These are phyloP conservation scores for Cylindroiulus punctatus DNA, from an alignment of 2,888 invertebrate genomes.

Conservation along the genomic window DNA sequence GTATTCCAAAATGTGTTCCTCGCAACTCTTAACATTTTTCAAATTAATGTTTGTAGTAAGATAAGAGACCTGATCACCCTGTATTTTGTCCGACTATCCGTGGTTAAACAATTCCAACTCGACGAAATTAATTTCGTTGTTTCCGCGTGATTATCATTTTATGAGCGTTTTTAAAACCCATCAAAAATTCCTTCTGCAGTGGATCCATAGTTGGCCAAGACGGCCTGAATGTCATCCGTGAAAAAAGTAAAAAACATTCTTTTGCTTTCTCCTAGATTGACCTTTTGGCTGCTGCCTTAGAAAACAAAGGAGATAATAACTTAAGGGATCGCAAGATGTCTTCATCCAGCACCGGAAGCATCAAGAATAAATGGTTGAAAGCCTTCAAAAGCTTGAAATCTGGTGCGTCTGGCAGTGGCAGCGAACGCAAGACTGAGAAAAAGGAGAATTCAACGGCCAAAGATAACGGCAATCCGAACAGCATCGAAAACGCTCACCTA, in stretches of 20 bases:
- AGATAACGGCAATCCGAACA: slow-evolving; percentile 61
- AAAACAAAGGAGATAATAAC: slow-evolving; percentile 64
- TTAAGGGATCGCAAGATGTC: slow-evolving; percentile 85
- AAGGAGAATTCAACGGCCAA: slow-evolving; percentile 44
- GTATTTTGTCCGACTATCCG: too few species aligned
- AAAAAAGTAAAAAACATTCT: not conserved
- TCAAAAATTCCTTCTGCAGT: too few species aligned
- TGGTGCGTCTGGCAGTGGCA: slow-evolving; percentile 56
- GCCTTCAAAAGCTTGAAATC: slow-evolving; percentile 91
- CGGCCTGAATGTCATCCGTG: not conserved
- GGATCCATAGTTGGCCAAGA: not conserved
- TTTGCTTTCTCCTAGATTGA: slow-evolving; percentile 56
- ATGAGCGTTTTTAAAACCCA: too few species aligned
- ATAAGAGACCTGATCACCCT: too few species aligned
- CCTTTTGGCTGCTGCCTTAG: slow-evolving; percentile 56
- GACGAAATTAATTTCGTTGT: too few species aligned
- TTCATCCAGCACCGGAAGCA: slow-evolving; percentile 71
- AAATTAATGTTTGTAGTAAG: too few species aligned
- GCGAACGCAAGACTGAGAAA: slow-evolving; percentile 49
- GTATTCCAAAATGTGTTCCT: too few species aligned
- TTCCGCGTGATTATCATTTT: too few species aligned
- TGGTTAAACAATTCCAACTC: too few species aligned
- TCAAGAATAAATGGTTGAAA: slow-evolving; percentile 98
- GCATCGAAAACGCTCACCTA: slow-evolving; percentile 77
- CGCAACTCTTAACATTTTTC: too few species aligned